Evolutionary conservation across 2,888 invertebrate genomes (phyloP), one percentile per base, ranked within the genome.

Genomic region (Diabrotica balteata): DNA sequence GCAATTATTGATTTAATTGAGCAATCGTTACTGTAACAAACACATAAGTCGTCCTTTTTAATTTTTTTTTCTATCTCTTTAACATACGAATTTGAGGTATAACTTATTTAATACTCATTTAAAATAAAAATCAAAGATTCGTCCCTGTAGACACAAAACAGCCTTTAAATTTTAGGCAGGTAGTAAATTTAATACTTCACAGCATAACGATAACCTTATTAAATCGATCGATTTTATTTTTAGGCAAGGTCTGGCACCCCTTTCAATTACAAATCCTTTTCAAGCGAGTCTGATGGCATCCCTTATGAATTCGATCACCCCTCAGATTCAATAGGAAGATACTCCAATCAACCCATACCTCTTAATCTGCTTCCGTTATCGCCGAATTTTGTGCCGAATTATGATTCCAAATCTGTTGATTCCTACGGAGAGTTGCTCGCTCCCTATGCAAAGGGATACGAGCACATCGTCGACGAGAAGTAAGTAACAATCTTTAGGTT

Each of bases 371-470:
- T 68, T 10, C 59, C 67, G 22, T 49, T 69, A 43, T 65, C 67
- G 11, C 55, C 69, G 11, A 65, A 63, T 43, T 69, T 60, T 46
- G 58, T 64, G 9, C 52, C 63, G 46, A 53, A 52, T 6, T 59
- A 43, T 32, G 58, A 65, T 42, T 43, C 61, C n/a, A 57, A 63
- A 58, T 57, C 51, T 50, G 46, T 44, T 6, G 54, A 68, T 42
- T 59, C 65, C 9, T 58, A 61, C 53, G 32, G 65, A 42, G 61
- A 67, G 44, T 44, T 54, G 47, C 47, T 55, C 4, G 59, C 22
- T 54, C 65, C 68, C 17, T 68, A 68, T 22, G 68, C 68, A 9
- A 65, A 66, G 11, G 68, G 68, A 45, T 68, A 51, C 59, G 68
- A 65, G 8, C 55, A 68, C 17, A 66, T 68, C 17, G 11, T 66